Evolutionary conservation across 2,113 vertebrate species (phyloP).

Genomic region (Clinocottus analis): DNA sequence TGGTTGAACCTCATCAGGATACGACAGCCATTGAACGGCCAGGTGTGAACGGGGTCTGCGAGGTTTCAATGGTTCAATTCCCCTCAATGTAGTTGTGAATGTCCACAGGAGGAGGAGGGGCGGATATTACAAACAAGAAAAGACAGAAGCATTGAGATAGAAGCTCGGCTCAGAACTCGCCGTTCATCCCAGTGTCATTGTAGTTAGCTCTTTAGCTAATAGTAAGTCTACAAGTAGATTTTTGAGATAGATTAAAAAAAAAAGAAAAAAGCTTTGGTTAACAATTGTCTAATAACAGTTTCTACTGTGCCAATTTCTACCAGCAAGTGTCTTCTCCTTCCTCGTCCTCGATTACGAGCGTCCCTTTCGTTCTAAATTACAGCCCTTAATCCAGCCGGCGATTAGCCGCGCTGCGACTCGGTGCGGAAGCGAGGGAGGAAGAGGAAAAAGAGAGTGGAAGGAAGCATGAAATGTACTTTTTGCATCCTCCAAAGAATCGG

Average conservation of each 20-base stretch:
- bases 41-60: constrained; percentile 10
- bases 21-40: background rate
- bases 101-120: constrained; percentile 38
- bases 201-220: constrained; percentile 14
- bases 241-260: constrained; percentile 50
- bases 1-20: background rate
- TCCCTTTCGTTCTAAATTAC: constrained; percentile 64
- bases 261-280: constrained; percentile 68
- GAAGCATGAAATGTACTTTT: constrained; percentile 62
- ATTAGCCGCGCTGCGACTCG: constrained; percentile 57
- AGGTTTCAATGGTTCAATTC: background rate
- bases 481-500: constrained; percentile 58
- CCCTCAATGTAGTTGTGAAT: constrained; percentile 8
- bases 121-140: constrained; percentile 19
- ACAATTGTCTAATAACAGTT: constrained; percentile 64
- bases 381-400: too few species aligned
- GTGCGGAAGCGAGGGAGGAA: constrained; percentile 13
- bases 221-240: constrained; percentile 63
- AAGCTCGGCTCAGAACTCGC: background rate
- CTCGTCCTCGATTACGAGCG: constrained; percentile 72
- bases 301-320: constrained; percentile 91
- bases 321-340: constrained; percentile 91
- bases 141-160: background rate
- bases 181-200: constrained; percentile 23
- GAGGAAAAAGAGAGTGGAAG: constrained; percentile 30